Percentiles rank a stretch among this genome's conserved stretches.
These are phyloP conservation scores for Geophilus truncorum DNA, from an alignment of 2,888 invertebrate genomes.

Conservation along the genomic window DNA sequence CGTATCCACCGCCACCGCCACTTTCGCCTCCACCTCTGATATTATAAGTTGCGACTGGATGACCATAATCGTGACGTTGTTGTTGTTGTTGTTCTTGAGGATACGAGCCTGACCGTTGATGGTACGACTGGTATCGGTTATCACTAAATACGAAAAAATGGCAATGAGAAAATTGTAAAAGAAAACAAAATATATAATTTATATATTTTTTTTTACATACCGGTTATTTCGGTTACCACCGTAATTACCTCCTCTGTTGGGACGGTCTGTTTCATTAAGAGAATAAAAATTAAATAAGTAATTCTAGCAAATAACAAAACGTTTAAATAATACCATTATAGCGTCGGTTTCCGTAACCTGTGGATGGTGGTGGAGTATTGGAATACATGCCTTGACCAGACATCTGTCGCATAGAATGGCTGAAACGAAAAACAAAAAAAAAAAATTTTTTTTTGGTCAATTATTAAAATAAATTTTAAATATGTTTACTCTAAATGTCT, in stretches of 20 bases:
- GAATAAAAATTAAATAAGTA: background rate
- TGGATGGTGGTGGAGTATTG: background rate
- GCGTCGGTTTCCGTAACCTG: background rate
- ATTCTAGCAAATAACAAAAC: no score
- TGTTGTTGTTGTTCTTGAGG: background rate
- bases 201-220: background rate
- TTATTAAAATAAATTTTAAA: background rate
- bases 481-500: conserved; percentile 62
- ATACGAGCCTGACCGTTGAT: background rate
- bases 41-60: background rate
- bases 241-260: background rate
- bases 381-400: background rate
- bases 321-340: background rate
- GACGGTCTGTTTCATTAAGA: background rate
- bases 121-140: background rate
- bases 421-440: no score
- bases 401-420: background rate
- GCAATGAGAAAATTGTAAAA: background rate
- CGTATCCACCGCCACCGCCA: background rate
- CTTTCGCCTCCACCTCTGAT: no score
- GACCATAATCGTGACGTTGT: background rate
- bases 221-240: background rate
- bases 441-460: background rate
- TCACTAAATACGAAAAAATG: background rate
- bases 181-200: background rate